Base-by-base conservation (phyloP, 2,888 invertebrate genomes). In the Eupsilia transversa region DNA sequence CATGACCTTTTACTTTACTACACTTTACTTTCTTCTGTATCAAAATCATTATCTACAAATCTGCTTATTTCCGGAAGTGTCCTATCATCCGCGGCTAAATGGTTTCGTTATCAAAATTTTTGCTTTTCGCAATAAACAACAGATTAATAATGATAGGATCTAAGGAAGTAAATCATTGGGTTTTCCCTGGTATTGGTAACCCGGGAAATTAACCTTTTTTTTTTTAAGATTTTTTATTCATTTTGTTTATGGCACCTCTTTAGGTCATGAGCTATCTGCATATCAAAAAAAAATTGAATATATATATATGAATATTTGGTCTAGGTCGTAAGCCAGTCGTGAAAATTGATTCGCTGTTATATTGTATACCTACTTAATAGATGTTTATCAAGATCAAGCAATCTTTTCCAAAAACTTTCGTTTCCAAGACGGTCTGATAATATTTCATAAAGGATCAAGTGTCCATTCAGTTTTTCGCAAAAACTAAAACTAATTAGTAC, bases 11-110 rank as follows among this genome's bases (percentile, higher is more conserved):
- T 57, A 59, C 38, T 59, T 38, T 17, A 2, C 1, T 9, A 38
- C 4, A 60, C 9, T 41, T 38, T 49, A 20, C 46, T 57, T 57
- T 69, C 27, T 43, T 14, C 7, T 57, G 27, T 7, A 33, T 57
- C 27, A 20, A 59, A 41, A 33, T 12, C 35, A 30, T 14, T 14
- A 72, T 59, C 30, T 61, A 43, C 10, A 72, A 61, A 73, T 74
- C 73, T 72, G 6, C 1, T 43, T 33, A 41, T 35, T 57, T 17
- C 20, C 43, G 43, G 35, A 52, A 72, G 43, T 57, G 38, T 9
- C 17, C 4, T n/a, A 4, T 52, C 3, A 35, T 10, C 5, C 3
- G 17, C 20, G 23, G 27, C 6, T 43, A 72, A 61, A 30, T 54
- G 43, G 2, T 46, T 38, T 72, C 14, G 20, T 38, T 71, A 73